Evolutionary conservation across 2,113 vertebrate species (phyloP).

Genomic region (Garra rufa): DNA sequence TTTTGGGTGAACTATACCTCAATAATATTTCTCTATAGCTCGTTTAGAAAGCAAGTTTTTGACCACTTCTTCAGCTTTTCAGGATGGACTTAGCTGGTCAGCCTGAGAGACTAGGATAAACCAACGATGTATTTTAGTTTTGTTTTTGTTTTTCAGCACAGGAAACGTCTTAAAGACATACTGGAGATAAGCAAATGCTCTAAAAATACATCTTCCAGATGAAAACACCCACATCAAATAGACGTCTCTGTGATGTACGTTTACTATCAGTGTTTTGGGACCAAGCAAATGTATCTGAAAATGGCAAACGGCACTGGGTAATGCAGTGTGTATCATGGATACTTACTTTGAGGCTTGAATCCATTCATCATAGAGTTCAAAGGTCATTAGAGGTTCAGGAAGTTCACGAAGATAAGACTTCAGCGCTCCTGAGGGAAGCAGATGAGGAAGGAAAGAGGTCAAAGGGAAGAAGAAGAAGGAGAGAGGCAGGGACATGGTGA

Average conservation of each 20-base stretch:
- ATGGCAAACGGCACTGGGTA: background rate
- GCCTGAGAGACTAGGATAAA: background rate
- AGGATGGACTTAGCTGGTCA: no score
- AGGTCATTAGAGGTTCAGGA: slow-evolving; percentile 97
- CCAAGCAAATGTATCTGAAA: background rate
- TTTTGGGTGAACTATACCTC: no score
- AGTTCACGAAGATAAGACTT: slow-evolving; percentile 99
- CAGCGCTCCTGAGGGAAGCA: slow-evolving; percentile 83
- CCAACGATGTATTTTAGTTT: background rate
- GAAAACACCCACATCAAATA: background rate
- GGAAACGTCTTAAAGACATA: background rate
- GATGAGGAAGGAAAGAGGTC: background rate
- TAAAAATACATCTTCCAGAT: background rate
- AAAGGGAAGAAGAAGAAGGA: background rate
- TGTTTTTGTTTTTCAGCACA: background rate
- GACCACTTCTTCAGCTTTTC: background rate
- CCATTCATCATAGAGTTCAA: slow-evolving; percentile 98
- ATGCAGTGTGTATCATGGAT: background rate
- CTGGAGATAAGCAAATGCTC: background rate
- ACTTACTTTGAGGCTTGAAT: slow-evolving; percentile 99
- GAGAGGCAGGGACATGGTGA: background rate
- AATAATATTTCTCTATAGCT: no score
- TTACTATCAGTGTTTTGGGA: background rate
- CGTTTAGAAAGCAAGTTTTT: background rate
- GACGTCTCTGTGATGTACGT: background rate